Evolutionary conservation across 2,888 invertebrate genomes (phyloP).

Genomic region (Trichopria drosophilae): DNA sequence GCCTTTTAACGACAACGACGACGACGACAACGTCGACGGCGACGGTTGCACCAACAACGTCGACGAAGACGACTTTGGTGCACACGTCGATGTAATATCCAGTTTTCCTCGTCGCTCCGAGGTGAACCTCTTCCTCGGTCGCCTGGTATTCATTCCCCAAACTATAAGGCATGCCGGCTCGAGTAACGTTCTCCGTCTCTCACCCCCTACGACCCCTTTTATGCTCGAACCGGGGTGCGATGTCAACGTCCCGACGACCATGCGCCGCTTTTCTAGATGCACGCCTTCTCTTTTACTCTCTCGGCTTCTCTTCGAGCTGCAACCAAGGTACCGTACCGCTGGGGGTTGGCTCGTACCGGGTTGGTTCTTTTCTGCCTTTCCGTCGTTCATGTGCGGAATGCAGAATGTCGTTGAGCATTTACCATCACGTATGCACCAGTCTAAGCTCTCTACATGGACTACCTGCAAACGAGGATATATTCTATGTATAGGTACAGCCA

Average conservation of each 20-base stretch:
- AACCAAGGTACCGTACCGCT: slow-evolving; percentile 10
- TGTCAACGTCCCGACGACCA: slow-evolving; percentile 50
- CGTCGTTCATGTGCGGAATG: slow-evolving; percentile 42
- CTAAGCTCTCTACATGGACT: slow-evolving; percentile 36
- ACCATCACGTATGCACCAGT: slow-evolving; percentile 38
- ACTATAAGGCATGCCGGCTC: too few relatives aligned
- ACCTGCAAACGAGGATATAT: too few relatives aligned
- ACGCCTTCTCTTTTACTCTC: slow-evolving; percentile 43
- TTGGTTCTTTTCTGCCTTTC: slow-evolving; percentile 23
- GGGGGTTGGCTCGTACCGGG: slow-evolving; percentile 9
- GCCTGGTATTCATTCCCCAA: slow-evolving; percentile 22
- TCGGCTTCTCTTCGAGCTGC: slow-evolving; percentile 25
- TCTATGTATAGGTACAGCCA: too few relatives aligned
- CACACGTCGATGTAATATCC: not conserved
- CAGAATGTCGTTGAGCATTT: slow-evolving; percentile 41
- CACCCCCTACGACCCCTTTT: too few relatives aligned
- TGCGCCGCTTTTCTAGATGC: slow-evolving; percentile 38
- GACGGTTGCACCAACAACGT: slow-evolving; percentile 34
- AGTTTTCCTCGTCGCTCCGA: slow-evolving; percentile 31
- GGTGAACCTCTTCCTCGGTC: slow-evolving; percentile 30
- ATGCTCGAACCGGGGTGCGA: slow-evolving; percentile 44
- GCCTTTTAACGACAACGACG: slow-evolving; percentile 47
- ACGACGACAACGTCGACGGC: slow-evolving; percentile 31
- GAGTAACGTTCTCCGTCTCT: slow-evolving; percentile 29
- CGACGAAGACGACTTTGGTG: slow-evolving; percentile 27